Evolutionary conservation across 2,888 invertebrate genomes (phyloP), one percentile per base, ranked within the genome.

Genomic region (Diloba caeruleocephala): DNA sequence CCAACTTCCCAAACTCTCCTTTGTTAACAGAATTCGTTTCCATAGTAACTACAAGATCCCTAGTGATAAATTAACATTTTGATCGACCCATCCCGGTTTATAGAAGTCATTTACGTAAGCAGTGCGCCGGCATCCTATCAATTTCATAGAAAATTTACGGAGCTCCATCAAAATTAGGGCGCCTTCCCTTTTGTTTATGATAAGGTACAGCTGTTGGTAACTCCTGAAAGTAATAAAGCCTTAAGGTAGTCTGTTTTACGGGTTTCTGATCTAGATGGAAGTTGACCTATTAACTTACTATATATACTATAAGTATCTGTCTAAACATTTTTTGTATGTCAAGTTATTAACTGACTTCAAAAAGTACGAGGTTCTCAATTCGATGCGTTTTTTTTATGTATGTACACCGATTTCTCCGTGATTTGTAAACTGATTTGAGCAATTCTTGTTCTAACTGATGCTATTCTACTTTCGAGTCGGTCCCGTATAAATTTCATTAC

Each of bases 31-130:
- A 53, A 54, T 65, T 29, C 41, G 53, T 56, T 49, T 46, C 46
- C 45, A 41, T 52, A 52, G 57, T 57, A 71, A 50, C 61, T 43
- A 52, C 65, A 75, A 68, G 74, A 69, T 75, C 72, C 67, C 63
- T 62, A 39, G 57, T 63, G 64, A 77, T 77, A 77, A 76, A 77
- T 77, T 77, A 74, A 76, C 78, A 74, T 76, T 77, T 71, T 69
- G 74, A 74, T 73, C 66, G 76, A 51, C 56, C 69, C 48, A 48
- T 62, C 62, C 56, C 37, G 44, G 63, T 52, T 71, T 72, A 64
- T 55, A 59, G 65, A 54, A 69, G 63, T 61, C 53, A 67, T 76
- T 76, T 75, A 54, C 71, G 60, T 67, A 66, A 60, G 63, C 66
- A 75, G 55, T 49, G 51, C 49, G 57, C 65, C 51, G 42, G 53